These are phyloP conservation scores for Gobio gobio DNA, from an alignment of 2,113 vertebrate species.

Conservation along the genomic window DNA sequence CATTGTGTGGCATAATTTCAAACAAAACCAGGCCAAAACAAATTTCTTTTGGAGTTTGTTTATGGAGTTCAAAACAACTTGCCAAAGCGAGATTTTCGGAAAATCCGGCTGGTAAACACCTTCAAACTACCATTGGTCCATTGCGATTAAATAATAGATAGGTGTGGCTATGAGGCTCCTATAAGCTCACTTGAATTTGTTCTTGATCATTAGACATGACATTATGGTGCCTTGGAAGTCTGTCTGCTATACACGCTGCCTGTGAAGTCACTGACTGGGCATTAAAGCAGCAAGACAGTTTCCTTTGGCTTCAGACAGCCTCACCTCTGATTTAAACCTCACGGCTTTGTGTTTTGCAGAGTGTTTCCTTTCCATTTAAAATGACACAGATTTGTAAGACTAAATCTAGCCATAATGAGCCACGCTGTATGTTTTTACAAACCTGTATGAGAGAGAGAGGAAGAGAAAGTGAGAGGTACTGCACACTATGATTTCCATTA, in stretches of 20 bases:
- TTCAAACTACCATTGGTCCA: too few relatives aligned
- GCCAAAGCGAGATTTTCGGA: too few relatives aligned
- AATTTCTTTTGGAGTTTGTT: too few relatives aligned
- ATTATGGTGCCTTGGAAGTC: neutral
- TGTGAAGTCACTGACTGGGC: neutral
- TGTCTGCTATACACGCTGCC: neutral
- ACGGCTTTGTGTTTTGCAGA: neutral
- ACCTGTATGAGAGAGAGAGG: slow-evolving; percentile 22
- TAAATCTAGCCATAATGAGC: neutral
- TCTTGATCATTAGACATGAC: neutral
- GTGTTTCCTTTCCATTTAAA: neutral
- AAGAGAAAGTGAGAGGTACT: neutral
- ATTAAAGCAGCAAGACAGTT: neutral
- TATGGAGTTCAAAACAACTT: too few relatives aligned
- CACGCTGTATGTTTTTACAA: neutral
- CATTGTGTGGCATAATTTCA: too few relatives aligned
- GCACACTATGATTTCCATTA: slow-evolving; percentile 48
- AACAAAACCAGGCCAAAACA: too few relatives aligned
- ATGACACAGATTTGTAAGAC: neutral
- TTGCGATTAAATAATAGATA: too few relatives aligned
- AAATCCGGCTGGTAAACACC: too few relatives aligned
- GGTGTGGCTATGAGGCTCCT: too few relatives aligned
- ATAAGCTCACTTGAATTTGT: neutral
- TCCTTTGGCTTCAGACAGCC: neutral
- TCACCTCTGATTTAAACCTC: slow-evolving; percentile 15